Percentiles rank a stretch among this genome's conserved stretches.
phyloP scores from a whole-genome alignment of 2,797 vertebrate species.

The Craterocephalus amniculus region DNA sequence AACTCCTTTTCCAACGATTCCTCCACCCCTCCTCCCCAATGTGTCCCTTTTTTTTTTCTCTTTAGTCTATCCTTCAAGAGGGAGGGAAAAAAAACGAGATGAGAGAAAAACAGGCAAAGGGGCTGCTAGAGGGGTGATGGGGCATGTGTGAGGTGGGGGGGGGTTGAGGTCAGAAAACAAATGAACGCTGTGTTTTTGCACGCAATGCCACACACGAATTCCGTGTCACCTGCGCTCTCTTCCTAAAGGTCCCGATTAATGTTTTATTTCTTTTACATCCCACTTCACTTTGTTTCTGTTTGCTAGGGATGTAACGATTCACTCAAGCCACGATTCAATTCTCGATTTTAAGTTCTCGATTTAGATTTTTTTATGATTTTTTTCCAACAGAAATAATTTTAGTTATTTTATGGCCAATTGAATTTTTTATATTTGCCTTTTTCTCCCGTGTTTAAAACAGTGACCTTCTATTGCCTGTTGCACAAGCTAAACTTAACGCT shows the following conservation, averaged over 20 bases:
- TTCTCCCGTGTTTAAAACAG: too few species aligned
- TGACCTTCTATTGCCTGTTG: too few species aligned
- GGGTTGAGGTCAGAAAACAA: slow-evolving; percentile 47
- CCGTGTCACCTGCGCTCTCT: slow-evolving; percentile 14
- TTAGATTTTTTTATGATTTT: too few species aligned
- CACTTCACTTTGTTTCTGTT: slow-evolving; percentile 11
- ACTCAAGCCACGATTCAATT: too few species aligned
- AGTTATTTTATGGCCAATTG: too few species aligned
- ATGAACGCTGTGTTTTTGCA: slow-evolving; percentile 47
- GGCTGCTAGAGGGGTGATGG: slow-evolving; percentile 2
- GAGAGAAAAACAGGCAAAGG: slow-evolving; percentile 6
- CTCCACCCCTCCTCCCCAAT: slow-evolving; percentile 52
- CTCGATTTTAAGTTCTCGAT: too few species aligned
- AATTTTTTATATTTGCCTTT: too few species aligned
- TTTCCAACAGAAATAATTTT: too few species aligned
- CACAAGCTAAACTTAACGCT: too few species aligned
- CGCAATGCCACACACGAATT: slow-evolving; percentile 29
- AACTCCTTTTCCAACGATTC: slow-evolving; percentile 38
- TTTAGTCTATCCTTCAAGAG: slow-evolving; percentile 14
- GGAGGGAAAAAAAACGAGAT: slow-evolving; percentile 37
- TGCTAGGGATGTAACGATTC: too few species aligned
- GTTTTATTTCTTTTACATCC: slow-evolving; percentile 25
- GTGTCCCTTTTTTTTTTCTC: slow-evolving; percentile 34
- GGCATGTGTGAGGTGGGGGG: not conserved
- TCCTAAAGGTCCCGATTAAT: slow-evolving; percentile 12